These are phyloP conservation scores for Channa argus DNA, from an alignment of 2,113 vertebrate species.

Conservation along the genomic window DNA sequence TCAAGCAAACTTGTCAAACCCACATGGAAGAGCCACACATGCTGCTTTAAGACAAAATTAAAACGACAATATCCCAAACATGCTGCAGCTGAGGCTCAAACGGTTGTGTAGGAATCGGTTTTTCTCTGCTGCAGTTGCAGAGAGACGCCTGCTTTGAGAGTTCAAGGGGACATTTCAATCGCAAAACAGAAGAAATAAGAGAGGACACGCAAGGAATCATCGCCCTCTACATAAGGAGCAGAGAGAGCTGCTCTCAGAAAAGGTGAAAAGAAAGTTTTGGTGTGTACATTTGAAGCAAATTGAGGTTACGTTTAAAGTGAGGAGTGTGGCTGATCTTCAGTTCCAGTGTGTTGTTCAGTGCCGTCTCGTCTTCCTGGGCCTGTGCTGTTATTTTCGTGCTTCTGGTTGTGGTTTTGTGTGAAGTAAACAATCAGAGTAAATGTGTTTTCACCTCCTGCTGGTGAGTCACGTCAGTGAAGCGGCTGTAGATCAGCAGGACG, in stretches of 20 bases:
- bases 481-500: constrained; percentile 19
- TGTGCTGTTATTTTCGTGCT: constrained; percentile 8
- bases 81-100: not conserved
- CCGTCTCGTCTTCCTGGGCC: not conserved
- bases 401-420: constrained; percentile 6
- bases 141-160: not conserved
- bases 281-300: not conserved
- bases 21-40: constrained; percentile 8
- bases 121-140: not conserved
- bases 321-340: constrained; percentile 2
- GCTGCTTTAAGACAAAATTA: not conserved
- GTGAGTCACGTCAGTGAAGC: constrained; percentile 10
- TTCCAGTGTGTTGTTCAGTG: not conserved
- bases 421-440: constrained; percentile 7
- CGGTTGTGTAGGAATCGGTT: not conserved
- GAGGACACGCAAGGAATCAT: constrained; percentile 13
- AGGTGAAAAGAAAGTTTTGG: not conserved
- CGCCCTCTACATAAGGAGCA: constrained; percentile 19
- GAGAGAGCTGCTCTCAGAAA: not conserved
- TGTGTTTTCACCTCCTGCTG: constrained; percentile 23
- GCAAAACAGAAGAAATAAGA: constrained; percentile 7
- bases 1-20: too few species aligned
- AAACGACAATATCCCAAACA: not conserved
- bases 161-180: constrained; percentile 49
- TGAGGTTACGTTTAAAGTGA: not conserved